Evolutionary conservation across 2,888 invertebrate species (phyloP).

Genomic region (Athripsodes cinereus): DNA sequence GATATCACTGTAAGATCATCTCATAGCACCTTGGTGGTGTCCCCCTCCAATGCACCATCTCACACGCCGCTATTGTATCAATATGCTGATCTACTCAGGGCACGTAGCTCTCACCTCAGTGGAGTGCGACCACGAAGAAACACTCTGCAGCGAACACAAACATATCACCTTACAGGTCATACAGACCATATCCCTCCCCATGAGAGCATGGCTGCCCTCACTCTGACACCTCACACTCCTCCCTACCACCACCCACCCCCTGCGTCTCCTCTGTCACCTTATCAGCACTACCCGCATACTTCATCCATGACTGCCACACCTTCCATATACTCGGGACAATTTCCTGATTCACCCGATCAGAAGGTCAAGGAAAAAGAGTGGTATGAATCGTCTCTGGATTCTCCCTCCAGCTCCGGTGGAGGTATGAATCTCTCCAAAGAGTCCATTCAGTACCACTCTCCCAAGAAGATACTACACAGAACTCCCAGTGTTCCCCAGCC

Average conservation of each 20-base stretch:
- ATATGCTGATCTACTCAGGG: conserved; percentile 47
- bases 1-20: conserved; percentile 44
- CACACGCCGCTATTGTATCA: conserved; percentile 45
- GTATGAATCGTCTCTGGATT: conserved; percentile 64
- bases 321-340: conserved; percentile 8
- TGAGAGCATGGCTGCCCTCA: conserved; percentile 25
- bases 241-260: conserved; percentile 2
- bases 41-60: conserved; percentile 31
- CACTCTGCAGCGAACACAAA: conserved; percentile 46
- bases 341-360: conserved; percentile 32
- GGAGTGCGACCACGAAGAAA: conserved; percentile 41
- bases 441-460: conserved; percentile 32
- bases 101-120: conserved; percentile 45
- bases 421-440: conserved; percentile 23
- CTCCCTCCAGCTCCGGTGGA: conserved; percentile 37
- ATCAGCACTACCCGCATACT: not conserved
- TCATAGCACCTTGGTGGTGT: conserved; percentile 36
- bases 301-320: conserved; percentile 3
- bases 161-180: conserved; percentile 44
- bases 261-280: not conserved
- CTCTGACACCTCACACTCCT: not conserved
- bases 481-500: conserved; percentile 54
- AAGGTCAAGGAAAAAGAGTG: conserved; percentile 57
- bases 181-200: conserved; percentile 40
- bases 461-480: conserved; percentile 47